Evolutionary conservation across 2,888 invertebrate species (phyloP).

Genomic region (Athetis lepigone): DNA sequence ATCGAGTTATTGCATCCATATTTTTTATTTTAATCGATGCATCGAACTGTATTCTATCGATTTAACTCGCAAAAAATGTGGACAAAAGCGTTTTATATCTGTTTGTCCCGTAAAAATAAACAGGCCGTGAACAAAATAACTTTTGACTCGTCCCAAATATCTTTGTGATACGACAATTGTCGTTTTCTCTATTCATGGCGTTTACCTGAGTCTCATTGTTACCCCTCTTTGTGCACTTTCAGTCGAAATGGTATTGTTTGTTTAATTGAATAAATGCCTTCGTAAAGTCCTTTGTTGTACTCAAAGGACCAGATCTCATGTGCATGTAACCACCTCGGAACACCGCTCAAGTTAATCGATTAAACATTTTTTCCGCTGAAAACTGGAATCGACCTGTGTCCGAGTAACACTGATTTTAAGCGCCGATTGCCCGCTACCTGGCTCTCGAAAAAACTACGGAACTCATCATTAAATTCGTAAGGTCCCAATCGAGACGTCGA

Average conservation of each 20-base stretch:
- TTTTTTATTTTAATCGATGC: constrained; percentile 72
- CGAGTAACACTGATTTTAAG: constrained; percentile 63
- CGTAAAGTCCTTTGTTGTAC: constrained; percentile 76
- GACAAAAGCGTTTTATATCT: constrained; percentile 75
- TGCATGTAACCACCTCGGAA: constrained; percentile 61
- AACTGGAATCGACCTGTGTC: constrained; percentile 60
- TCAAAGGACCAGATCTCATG: constrained; percentile 61
- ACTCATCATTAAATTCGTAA: constrained; percentile 80
- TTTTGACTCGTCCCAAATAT: constrained; percentile 87
- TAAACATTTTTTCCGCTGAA: constrained; percentile 62
- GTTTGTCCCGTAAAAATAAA: constrained; percentile 80
- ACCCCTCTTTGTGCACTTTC: constrained; percentile 83
- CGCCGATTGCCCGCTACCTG: constrained; percentile 77
- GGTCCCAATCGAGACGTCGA: constrained; percentile 58
- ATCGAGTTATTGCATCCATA: constrained; percentile 67
- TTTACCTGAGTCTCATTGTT: constrained; percentile 83
- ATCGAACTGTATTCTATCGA: constrained; percentile 72
- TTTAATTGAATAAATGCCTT: constrained; percentile 89
- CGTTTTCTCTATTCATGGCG: constrained; percentile 82
- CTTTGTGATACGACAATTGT: constrained; percentile 82
- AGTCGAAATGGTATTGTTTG: constrained; percentile 85
- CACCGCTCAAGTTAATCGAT: constrained; percentile 67
- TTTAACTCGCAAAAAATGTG: constrained; percentile 74
- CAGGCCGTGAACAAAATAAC: constrained; percentile 78
- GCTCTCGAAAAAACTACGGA: constrained; percentile 77